These are phyloP conservation scores for Drosophila borealis DNA, from an alignment of 2,888 invertebrate species.

Conservation along the genomic window DNA sequence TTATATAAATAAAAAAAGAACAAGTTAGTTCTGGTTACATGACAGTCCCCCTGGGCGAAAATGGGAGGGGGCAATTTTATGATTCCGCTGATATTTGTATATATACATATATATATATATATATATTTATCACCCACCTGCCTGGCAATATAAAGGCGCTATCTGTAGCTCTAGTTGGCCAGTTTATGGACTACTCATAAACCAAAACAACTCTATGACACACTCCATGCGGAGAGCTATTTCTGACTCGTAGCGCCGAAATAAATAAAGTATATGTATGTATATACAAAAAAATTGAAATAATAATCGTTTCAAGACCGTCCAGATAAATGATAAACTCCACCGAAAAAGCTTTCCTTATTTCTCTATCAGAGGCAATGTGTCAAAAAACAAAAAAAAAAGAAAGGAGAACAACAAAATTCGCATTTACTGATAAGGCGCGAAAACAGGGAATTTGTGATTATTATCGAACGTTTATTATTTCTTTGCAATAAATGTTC, in stretches of 20 bases:
- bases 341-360: conserved; percentile 25
- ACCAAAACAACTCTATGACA: conserved; percentile 52
- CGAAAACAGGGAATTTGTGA: conserved; percentile 46
- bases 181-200: conserved; percentile 48
- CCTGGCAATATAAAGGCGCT: conserved; percentile 13
- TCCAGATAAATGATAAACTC: conserved; percentile 47
- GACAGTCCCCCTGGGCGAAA: neutral
- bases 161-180: conserved; percentile 15
- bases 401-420: conserved; percentile 20
- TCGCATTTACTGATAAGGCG: conserved; percentile 45
- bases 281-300: conserved; percentile 30
- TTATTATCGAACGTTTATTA: conserved; percentile 61
- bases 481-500: conserved; percentile 44
- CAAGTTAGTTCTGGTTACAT: conserved; percentile 26
- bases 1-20: neutral
- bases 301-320: conserved; percentile 52
- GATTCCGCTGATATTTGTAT: conserved; percentile 6
- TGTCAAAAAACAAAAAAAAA: conserved; percentile 9
- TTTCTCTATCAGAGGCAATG: conserved; percentile 23
- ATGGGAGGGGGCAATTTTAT: conserved; percentile 34
- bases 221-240: conserved; percentile 18
- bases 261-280: conserved; percentile 14
- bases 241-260: conserved; percentile 4
- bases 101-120: neutral
- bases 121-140: conserved; percentile 23